Percentiles rank a stretch among this genome's conserved stretches.
These are phyloP conservation scores for Anableps anableps DNA, from an alignment of 2,797 vertebrate genomes.

Conservation along the genomic window DNA sequence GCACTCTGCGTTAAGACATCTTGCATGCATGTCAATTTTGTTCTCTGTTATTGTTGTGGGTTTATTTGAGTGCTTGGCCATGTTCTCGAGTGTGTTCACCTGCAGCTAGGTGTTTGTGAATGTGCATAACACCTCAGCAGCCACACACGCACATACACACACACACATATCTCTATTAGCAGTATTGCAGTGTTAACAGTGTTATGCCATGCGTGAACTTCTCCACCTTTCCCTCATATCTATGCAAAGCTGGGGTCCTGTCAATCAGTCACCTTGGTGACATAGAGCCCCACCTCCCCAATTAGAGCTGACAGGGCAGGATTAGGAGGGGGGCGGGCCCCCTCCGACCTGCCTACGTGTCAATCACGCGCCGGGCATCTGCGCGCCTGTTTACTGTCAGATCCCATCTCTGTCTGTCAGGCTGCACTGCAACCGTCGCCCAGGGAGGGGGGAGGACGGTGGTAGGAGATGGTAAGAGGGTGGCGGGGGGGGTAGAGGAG, in stretches of 20 bases:
- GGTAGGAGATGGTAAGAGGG: constrained; percentile 53
- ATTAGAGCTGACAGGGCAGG: constrained; percentile 90
- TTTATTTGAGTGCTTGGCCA: constrained; percentile 72
- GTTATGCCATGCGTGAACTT: constrained; percentile 79
- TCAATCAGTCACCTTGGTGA: constrained; percentile 88
- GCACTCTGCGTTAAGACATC: constrained; percentile 53
- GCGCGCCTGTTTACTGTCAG: constrained; percentile 88
- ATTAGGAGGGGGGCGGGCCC: constrained; percentile 86
- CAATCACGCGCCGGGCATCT: constrained; percentile 86
- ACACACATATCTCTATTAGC: constrained; percentile 81
- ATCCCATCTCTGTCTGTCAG: constrained; percentile 89
- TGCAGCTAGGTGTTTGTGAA: constrained; percentile 54
- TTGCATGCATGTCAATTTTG: constrained; percentile 67
- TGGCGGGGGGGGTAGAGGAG: constrained; percentile 68
- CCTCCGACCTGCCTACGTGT: constrained; percentile 85
- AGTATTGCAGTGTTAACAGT: constrained; percentile 81
- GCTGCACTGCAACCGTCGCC: constrained; percentile 77
- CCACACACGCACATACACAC: constrained; percentile 40
- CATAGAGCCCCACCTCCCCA: constrained; percentile 87
- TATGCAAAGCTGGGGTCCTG: constrained; percentile 89
- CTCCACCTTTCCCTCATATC: constrained; percentile 84
- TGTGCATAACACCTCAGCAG: constrained; percentile 37
- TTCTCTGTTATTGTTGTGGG: constrained; percentile 68
- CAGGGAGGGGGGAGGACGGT: constrained; percentile 71
- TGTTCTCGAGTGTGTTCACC: constrained; percentile 68